Conservation (phyloP, 2,113 vertebrate genomes). For the Coracopsis vasa region DNA sequence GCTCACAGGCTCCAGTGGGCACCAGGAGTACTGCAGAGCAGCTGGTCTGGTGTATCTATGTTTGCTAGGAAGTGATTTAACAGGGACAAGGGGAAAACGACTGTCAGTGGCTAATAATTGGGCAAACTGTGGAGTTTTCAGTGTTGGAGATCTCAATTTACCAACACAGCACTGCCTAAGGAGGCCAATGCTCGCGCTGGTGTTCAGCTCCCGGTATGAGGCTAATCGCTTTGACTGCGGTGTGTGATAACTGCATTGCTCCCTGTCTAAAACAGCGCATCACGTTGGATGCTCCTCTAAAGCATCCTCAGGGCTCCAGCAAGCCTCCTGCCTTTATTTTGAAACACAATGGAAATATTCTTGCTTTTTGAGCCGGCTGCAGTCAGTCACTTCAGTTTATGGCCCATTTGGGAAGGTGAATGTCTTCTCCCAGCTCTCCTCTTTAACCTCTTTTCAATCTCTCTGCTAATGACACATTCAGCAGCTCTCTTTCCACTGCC, state of each 20-base stretch:
- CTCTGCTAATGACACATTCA: background rate
- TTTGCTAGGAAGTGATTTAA: background rate
- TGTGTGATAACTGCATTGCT: background rate
- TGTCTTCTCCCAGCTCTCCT: background rate
- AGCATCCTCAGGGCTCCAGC: background rate
- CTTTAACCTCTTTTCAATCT: background rate
- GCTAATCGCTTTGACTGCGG: background rate
- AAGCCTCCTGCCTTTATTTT: background rate
- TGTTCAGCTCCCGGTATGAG: background rate
- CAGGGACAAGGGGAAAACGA: background rate
- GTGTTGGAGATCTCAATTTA: background rate
- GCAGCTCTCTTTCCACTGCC: background rate
- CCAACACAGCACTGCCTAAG: background rate
- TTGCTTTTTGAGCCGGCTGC: background rate
- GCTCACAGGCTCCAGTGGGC: background rate
- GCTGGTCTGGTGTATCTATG: too few species aligned
- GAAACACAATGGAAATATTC: background rate
- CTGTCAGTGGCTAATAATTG: background rate
- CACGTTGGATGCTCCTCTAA: background rate
- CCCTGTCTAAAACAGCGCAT: background rate
- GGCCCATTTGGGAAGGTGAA: background rate
- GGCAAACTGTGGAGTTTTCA: too few species aligned
- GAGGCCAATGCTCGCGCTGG: rapidly evolving
- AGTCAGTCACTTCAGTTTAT: background rate
- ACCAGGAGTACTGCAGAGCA: background rate